Evolutionary conservation across 2,888 invertebrate genomes (phyloP).

Genomic region (Dryococelus australis): DNA sequence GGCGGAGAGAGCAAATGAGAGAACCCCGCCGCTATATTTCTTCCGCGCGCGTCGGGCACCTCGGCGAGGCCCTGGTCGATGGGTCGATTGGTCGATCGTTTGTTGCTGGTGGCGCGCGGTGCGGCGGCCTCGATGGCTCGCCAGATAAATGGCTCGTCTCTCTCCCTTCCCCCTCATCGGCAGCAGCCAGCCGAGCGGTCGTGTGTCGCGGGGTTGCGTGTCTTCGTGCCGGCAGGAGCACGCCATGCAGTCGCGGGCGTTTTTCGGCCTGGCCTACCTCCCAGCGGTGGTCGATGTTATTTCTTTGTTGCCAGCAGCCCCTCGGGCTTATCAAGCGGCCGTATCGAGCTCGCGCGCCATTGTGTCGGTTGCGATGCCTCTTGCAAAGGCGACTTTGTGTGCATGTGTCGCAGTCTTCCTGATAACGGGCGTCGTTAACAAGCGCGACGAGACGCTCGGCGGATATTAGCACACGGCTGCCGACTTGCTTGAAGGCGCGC

Average conservation of each 20-base stretch:
- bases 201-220: neutral
- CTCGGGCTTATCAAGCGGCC: neutral
- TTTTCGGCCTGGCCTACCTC: neutral
- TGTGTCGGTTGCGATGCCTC: too few relatives aligned
- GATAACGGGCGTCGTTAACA: too few relatives aligned
- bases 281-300: neutral
- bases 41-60: neutral
- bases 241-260: neutral
- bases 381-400: too few relatives aligned
- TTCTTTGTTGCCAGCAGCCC: neutral
- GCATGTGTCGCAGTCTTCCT: too few relatives aligned
- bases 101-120: neutral
- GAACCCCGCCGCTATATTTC: neutral
- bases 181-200: neutral
- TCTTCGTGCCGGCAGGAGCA: neutral
- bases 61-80: neutral
- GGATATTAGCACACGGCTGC: too few relatives aligned
- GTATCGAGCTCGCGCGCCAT: too few relatives aligned
- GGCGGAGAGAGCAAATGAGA: neutral
- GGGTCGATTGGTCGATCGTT: slow-evolving; percentile 5
- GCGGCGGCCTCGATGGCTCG: neutral
- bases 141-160: neutral
- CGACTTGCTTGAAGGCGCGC: too few relatives aligned
- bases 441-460: too few relatives aligned
- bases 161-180: neutral